Percentiles rank a stretch among this genome's conserved stretches.
These are phyloP conservation scores for Hyposoter didymator DNA, from an alignment of 2,888 invertebrate genomes.

Conservation along the genomic window DNA sequence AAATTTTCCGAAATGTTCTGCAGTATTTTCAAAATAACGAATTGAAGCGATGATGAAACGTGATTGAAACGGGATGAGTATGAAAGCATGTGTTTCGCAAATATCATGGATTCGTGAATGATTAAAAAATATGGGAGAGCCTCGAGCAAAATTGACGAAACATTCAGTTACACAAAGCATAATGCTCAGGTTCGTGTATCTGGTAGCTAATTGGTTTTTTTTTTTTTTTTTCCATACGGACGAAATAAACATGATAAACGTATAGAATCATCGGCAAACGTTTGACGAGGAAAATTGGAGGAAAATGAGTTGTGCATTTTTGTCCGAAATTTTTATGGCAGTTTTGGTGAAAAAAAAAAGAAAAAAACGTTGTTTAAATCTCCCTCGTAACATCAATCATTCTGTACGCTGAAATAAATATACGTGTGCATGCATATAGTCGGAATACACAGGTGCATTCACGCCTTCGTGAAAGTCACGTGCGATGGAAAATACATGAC, in stretches of 20 bases:
- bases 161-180: background rate
- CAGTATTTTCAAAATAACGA: background rate
- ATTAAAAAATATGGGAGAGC: background rate
- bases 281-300: background rate
- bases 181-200: background rate
- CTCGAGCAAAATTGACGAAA: background rate
- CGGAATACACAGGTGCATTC: conserved; percentile 38
- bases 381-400: conserved; percentile 56
- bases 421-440: conserved; percentile 8
- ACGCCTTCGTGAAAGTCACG: conserved; percentile 44
- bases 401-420: conserved; percentile 38
- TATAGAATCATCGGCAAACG: background rate
- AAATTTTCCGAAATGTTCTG: background rate
- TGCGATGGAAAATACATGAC: conserved; percentile 51
- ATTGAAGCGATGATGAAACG: background rate
- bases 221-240: background rate
- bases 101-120: background rate
- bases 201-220: background rate
- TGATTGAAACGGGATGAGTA: background rate
- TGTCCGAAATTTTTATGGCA: background rate
- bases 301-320: background rate
- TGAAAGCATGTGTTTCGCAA: background rate
- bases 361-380: conserved; percentile 23
- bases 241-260: background rate
- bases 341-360: conserved; percentile 5